Evolutionary conservation across 1,140 invertebrate genomes (phyloP).

Genomic region (Drosophila neocordata): DNA sequence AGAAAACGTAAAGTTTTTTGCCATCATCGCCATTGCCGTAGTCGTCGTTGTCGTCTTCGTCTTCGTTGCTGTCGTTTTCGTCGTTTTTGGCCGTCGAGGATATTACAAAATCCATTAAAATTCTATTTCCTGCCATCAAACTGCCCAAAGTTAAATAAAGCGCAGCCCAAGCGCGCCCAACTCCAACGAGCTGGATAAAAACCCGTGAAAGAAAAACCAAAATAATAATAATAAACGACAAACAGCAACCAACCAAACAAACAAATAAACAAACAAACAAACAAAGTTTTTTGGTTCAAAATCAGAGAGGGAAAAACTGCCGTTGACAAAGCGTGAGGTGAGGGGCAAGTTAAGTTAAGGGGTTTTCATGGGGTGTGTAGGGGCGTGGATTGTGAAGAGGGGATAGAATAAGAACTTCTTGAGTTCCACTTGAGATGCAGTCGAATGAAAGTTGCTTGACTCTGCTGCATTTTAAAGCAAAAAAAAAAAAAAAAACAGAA

Average conservation of each 20-base stretch:
- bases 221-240: conserved; percentile 81
- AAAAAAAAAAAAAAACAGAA: conserved; percentile 1
- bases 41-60: conserved; percentile 22
- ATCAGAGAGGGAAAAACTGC: conserved; percentile 42
- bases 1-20: conserved; percentile 55
- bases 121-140: conserved; percentile 81
- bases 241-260: conserved; percentile 68
- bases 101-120: conserved; percentile 81
- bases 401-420: conserved; percentile 16
- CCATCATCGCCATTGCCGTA: background rate
- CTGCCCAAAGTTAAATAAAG: conserved; percentile 80
- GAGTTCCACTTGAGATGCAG: conserved; percentile 65
- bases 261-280: conserved; percentile 65
- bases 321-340: conserved; percentile 30
- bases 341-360: background rate
- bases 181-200: conserved; percentile 36
- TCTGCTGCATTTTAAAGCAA: conserved; percentile 57
- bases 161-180: conserved; percentile 45
- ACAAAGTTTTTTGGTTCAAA: conserved; percentile 42
- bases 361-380: too few species aligned
- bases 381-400: too few species aligned
- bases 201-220: conserved; percentile 45
- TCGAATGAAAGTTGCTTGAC: conserved; percentile 54
- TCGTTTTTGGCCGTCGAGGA: conserved; percentile 41
- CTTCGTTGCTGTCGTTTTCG: conserved; percentile 27